Conservation (phyloP, 2,888 invertebrate genomes). For the Ganaspis brasiliensis region DNA sequence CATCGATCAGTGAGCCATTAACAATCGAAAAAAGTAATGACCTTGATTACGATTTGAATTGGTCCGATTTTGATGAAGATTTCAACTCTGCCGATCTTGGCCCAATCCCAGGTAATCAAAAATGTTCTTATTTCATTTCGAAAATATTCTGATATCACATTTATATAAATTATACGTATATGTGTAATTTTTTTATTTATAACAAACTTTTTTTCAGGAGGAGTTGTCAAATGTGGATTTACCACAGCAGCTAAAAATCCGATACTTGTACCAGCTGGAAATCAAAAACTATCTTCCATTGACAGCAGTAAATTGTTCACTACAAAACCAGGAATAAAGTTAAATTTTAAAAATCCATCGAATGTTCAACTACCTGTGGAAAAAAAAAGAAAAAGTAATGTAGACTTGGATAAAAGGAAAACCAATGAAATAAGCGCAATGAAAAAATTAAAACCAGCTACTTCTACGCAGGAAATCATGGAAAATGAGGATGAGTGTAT, state of each 20-base stretch:
- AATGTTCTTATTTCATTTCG: background rate
- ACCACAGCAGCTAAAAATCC: conserved; percentile 46
- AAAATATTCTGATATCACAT: too few relatives aligned
- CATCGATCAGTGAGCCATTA: background rate
- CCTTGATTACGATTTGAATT: background rate
- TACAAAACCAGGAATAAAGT: background rate
- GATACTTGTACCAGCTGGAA: conserved; percentile 32
- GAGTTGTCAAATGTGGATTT: conserved; percentile 44
- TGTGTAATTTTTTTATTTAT: conserved; percentile 27
- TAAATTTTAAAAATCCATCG: conserved; percentile 1
- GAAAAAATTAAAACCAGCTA: background rate
- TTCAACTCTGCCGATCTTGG: background rate
- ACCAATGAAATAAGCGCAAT: background rate
- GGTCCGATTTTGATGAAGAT: background rate
- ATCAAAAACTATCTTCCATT: background rate
- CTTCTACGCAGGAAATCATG: background rate
- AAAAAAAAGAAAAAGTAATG: background rate
- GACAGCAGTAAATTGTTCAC: background rate
- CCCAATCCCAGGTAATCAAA: background rate
- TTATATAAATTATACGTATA: background rate
- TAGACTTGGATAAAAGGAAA: background rate
- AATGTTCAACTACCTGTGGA: background rate
- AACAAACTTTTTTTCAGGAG: conserved; percentile 42
- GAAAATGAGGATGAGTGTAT: background rate
- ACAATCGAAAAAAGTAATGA: background rate